Evolutionary conservation across 1,140 invertebrate genomes (phyloP), one percentile per base, ranked within the genome.

Genomic region (Drosophila willistoni): DNA sequence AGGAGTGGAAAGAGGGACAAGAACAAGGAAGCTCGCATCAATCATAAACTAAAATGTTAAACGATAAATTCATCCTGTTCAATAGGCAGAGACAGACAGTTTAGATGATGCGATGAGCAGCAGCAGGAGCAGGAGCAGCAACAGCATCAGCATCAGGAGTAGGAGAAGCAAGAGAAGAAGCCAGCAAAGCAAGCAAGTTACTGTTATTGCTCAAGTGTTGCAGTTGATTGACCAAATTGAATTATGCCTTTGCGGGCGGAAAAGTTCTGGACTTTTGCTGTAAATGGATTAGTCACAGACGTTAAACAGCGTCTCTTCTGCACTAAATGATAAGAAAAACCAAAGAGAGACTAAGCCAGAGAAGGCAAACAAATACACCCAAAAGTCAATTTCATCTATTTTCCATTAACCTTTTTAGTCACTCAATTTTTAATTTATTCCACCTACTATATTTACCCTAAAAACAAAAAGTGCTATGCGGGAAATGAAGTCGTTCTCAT

Each of bases 31-130:
- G 55, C 55, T 71, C 55, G 54, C 78, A 83, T 83, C 80, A 83
- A 83, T 83, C 80, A 83, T 83, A 67, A 75, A 78, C 80, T 75
- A 79, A 82, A 80, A 79, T 79, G 80, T 82, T 75, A 60, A 71
- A 66, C 75, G 59, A 83, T 83, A 83, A 83, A 83, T 83, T 83
- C 80, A 71, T 83, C 71, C 68, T 67, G 71, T 72, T 83, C 80
- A 82, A 82, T 82, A 79, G 79, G 70, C 79, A 77, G 63, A 61
- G 57, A 39, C 71, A 29, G 56, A 61, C 22, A 54, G 56, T 22
- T 51, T 19, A 22, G 17, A 51, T 12, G 44, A 51, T 51, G 9
- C 44, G 44, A 47, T 47, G 44, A 51, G 44, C 44, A 51, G 12
- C 44, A 51, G 44, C 5, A 47, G 14, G 22, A 55, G 36, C 39